These are phyloP conservation scores for Macrobrachium nipponense DNA, from an alignment of 1,140 invertebrate species.

Conservation along the genomic window DNA sequence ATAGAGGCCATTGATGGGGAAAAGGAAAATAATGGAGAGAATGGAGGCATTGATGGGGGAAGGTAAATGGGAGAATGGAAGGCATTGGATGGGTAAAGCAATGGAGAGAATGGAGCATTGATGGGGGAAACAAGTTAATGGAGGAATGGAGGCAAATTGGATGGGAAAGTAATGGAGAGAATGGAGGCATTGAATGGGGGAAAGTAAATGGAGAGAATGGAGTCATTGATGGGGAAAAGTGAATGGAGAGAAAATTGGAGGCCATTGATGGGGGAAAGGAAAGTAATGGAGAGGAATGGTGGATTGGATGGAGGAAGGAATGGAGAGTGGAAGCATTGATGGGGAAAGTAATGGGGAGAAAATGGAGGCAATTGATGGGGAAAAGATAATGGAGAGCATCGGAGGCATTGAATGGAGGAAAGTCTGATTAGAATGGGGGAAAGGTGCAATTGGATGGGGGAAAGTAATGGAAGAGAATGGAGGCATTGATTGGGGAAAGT, in stretches of 20 bases:
- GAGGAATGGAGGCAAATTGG: too few species aligned
- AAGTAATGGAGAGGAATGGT: constrained; percentile 3
- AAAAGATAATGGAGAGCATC: too few species aligned
- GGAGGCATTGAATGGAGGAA: background rate
- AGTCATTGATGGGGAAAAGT: too few species aligned
- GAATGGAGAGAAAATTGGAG: background rate
- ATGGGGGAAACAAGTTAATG: background rate
- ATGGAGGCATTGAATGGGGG: too few species aligned
- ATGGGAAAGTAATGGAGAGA: too few species aligned
- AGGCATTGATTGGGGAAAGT: background rate
- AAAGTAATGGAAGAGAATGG: too few species aligned
- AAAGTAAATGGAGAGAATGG: background rate
- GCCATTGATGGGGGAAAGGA: background rate
- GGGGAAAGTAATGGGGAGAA: too few species aligned
- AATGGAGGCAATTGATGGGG: too few species aligned
- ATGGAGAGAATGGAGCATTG: background rate
- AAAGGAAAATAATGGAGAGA: background rate
- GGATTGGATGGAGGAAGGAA: too few species aligned
- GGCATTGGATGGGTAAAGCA: background rate
- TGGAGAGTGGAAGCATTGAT: background rate
- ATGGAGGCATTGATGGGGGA: background rate
- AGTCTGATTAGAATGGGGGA: too few species aligned
- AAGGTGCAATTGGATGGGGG: too few species aligned
- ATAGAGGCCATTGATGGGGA: background rate
- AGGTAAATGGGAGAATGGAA: background rate